A percentile compares a stretch with the other conserved stretches of the same genome.
Conservation (phyloP, 64 coral and sea anemone genomes). For the Montipora sp. region DNA sequence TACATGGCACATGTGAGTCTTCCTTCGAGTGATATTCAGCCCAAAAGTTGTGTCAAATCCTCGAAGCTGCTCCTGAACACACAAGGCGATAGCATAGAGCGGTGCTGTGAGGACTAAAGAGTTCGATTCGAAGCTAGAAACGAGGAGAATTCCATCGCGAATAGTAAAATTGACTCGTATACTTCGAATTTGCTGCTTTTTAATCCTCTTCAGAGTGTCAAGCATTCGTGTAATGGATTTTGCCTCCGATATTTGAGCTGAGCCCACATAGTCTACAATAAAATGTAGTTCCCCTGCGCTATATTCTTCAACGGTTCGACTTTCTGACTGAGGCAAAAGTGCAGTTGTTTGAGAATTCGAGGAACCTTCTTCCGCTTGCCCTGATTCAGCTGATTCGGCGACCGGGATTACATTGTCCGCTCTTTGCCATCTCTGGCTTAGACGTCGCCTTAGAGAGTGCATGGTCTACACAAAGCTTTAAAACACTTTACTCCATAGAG, state of each 20-base stretch:
- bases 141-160: slow-evolving; percentile 88
- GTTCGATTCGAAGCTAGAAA: slow-evolving; percentile 81
- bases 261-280: slow-evolving; percentile 95
- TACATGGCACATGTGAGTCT: slow-evolving; percentile 91
- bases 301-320: slow-evolving; percentile 75
- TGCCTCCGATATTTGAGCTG: slow-evolving; percentile 87
- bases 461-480: not conserved
- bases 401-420: not conserved
- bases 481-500: slow-evolving; percentile 16
- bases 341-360: slow-evolving; percentile 22
- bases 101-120: slow-evolving; percentile 84
- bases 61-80: slow-evolving; percentile 89
- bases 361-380: not conserved
- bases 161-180: slow-evolving; percentile 93
- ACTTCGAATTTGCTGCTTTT: slow-evolving; percentile 88
- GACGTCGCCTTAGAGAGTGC: slow-evolving; percentile 46
- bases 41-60: slow-evolving; percentile 91
- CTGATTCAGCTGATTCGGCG: slow-evolving; percentile 12
- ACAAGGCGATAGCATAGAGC: slow-evolving; percentile 89
- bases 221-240: slow-evolving; percentile 84
- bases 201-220: slow-evolving; percentile 91
- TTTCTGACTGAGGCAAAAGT: slow-evolving; percentile 37
- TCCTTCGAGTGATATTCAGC: slow-evolving; percentile 91
- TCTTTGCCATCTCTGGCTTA: slow-evolving; percentile 46
- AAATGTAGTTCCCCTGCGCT: slow-evolving; percentile 80